Base-by-base conservation (phyloP, 2,113 vertebrate species). In the Tinamus guttatus region DNA sequence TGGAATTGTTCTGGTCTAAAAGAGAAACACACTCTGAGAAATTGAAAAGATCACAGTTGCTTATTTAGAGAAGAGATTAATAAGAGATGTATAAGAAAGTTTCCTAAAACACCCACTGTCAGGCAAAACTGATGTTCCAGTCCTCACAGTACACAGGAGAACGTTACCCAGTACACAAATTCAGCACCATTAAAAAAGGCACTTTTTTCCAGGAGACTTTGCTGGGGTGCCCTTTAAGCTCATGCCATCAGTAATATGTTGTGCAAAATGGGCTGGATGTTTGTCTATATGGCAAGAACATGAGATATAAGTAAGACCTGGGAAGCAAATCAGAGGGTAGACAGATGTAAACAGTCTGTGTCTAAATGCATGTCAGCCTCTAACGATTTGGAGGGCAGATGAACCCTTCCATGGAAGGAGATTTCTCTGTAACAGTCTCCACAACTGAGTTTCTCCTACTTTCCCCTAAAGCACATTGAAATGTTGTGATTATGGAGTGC, bases 81-180 rank as follows among this genome's bases (percentile, higher is more conserved):
- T 51, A 24, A 45, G 41, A 87, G 8, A 59, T 11, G 28, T 47
- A 68, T 14, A 45, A 60, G 69, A 54, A 85, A 67, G 73, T 58
- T 68, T 65, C 54, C 34, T 81, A 75, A 34, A 77, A 32, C 38
- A 8, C 3, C 56, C 20, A 4, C n/a, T 59, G 13, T 38, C 54
- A 67, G 45, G 43, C n/a, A 32, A 41, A 38, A 17, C 19, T 60
- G 36, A 38, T 60, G 38, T 22, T 84, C 60, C 41, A 13, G 3
- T 83, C 41, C 11, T 60, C 15, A 32, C 16, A 41, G 45, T 17
- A 63, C 30, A 11, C 21, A 60, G 4, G 40, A 73, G 75, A 80
- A 36, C 4, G 20, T 65, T 45, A 24, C 18, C 17, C 30, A 43
- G 9, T 7, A 12, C 15, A 5, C 0, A 2, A 76, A 32, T 30